These are phyloP conservation scores for Stenichneumon culpator DNA, from an alignment of 2,888 invertebrate genomes.

Conservation along the genomic window DNA sequence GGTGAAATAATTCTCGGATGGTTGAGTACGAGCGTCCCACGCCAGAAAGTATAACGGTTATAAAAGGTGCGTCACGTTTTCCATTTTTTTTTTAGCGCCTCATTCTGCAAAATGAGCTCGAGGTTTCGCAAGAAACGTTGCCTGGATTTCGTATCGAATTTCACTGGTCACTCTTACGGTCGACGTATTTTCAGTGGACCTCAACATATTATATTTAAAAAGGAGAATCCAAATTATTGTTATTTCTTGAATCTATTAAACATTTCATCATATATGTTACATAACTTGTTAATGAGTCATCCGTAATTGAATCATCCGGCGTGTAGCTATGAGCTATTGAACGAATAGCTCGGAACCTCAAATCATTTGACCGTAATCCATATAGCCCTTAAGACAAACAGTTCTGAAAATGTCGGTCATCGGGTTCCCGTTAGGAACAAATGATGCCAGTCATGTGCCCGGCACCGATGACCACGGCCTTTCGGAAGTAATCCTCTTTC, in stretches of 20 bases:
- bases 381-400: neutral
- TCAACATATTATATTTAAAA: neutral
- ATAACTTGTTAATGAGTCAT: neutral
- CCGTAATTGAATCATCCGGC: neutral
- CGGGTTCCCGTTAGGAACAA: conserved; percentile 14
- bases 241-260: neutral
- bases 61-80: conserved; percentile 7
- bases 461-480: conserved; percentile 17
- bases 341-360: neutral
- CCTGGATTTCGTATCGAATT: conserved; percentile 18
- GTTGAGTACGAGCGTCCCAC: conserved; percentile 20
- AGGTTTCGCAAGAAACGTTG: conserved; percentile 7
- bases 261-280: neutral
- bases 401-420: conserved; percentile 9
- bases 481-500: conserved; percentile 2
- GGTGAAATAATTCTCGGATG: conserved; percentile 5
- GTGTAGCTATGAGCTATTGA: neutral
- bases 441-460: conserved; percentile 5
- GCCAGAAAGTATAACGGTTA: conserved; percentile 9
- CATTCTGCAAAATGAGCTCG: neutral
- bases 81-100: neutral
- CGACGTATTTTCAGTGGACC: neutral
- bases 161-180: conserved; percentile 8
- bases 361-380: neutral
- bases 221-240: neutral